Evolutionary conservation across 2,888 invertebrate genomes (phyloP).

Genomic region (Gymnoscelis rufifasciata): DNA sequence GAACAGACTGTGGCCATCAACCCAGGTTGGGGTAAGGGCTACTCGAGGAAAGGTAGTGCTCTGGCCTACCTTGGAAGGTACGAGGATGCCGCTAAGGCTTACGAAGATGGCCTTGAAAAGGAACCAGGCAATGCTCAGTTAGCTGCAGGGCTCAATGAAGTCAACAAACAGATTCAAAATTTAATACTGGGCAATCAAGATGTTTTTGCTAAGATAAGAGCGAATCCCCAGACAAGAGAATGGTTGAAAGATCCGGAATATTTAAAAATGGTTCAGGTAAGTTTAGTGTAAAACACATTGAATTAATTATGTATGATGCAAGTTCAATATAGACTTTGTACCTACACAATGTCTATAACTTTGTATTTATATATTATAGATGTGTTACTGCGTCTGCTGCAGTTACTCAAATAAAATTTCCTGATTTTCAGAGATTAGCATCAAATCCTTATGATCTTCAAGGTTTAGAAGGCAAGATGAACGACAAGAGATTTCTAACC

Average conservation of each 20-base stretch:
- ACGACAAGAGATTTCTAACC: conserved; percentile 83
- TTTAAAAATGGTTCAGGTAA: conserved; percentile 78
- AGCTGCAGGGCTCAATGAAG: conserved; percentile 82
- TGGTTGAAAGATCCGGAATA: conserved; percentile 88
- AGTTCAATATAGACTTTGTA: no score
- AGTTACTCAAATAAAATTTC: no score
- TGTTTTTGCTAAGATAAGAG: conserved; percentile 80
- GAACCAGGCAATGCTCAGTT: conserved; percentile 87
- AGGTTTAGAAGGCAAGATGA: conserved; percentile 60
- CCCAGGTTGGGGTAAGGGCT: conserved; percentile 92
- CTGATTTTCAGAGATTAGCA: conserved; percentile 71
- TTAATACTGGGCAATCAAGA: conserved; percentile 40
- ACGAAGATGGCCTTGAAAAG: conserved; percentile 82
- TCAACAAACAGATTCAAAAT: conserved; percentile 57
- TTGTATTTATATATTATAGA: no score
- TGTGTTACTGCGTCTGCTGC: no score
- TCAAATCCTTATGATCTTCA: conserved; percentile 81
- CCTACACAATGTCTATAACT: no score
- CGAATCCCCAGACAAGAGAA: conserved; percentile 84
- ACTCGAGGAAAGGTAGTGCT: conserved; percentile 93
- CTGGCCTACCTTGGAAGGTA: conserved; percentile 85
- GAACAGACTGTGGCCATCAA: conserved; percentile 89
- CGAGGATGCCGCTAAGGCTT: conserved; percentile 87
- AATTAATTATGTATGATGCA: no score
- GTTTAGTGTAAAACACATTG: no score